Evolutionary conservation across 2,797 vertebrate genomes (phyloP).

Genomic region (Malurus leucopterus): DNA sequence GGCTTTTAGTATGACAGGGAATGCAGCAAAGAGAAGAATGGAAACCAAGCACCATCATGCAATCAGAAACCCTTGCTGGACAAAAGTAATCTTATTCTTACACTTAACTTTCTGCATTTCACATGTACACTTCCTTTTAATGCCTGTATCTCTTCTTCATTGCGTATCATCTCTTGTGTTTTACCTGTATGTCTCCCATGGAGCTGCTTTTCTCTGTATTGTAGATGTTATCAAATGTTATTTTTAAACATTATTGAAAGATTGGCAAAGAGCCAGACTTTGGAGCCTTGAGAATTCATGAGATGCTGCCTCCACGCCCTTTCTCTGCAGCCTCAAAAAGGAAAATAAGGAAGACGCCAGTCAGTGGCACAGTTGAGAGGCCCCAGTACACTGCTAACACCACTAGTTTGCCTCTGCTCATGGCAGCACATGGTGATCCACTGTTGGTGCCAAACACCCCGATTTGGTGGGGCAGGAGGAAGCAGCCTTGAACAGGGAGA

Average conservation of each 20-base stretch:
- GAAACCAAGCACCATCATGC: background rate
- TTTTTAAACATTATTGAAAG: background rate
- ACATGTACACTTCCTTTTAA: background rate
- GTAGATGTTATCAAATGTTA: background rate
- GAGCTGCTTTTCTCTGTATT: background rate
- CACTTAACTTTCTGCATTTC: background rate
- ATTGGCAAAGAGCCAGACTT: background rate
- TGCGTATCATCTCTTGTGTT: background rate
- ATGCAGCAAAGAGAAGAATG: background rate
- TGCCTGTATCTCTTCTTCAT: background rate
- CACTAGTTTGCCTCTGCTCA: background rate
- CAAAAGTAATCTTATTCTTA: background rate
- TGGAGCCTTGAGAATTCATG: background rate
- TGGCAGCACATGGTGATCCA: fast-evolving
- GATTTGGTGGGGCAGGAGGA: background rate
- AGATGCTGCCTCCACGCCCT: background rate
- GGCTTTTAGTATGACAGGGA: background rate
- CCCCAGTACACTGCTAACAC: fast-evolving
- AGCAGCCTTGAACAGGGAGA: background rate
- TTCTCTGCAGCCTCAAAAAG: background rate
- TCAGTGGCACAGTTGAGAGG: background rate
- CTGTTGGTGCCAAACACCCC: background rate
- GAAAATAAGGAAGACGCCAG: background rate
- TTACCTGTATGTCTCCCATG: background rate
- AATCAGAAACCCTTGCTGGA: background rate